These are phyloP conservation scores for Linurgus olivaceus DNA, from an alignment of 2,797 vertebrate species.

Conservation along the genomic window DNA sequence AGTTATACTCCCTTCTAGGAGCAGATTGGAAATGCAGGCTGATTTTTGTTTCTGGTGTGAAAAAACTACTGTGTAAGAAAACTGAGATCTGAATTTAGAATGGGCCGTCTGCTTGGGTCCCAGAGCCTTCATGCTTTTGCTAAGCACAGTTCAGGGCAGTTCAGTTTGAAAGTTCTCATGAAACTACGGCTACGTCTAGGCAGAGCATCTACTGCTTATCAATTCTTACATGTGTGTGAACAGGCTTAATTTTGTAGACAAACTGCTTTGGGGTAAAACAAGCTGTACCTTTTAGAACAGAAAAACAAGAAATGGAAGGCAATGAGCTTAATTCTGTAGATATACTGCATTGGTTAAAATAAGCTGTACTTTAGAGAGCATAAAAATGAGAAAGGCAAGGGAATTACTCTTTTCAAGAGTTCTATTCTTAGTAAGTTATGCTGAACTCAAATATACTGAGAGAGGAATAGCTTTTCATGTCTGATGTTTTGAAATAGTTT, in stretches of 20 bases:
- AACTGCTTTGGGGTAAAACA: background rate
- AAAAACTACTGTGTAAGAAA: background rate
- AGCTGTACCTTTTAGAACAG: background rate
- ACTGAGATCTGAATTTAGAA: background rate
- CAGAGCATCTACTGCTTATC: too few relatives aligned
- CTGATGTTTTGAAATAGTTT: background rate
- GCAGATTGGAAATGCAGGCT: background rate
- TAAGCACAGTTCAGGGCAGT: background rate
- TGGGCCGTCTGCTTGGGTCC: fast-evolving
- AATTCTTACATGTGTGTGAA: fast-evolving
- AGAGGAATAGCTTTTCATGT: background rate
- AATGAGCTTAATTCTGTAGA: background rate
- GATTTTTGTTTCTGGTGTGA: background rate
- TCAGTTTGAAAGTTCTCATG: background rate
- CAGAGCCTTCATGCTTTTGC: background rate
- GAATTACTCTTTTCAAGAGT: background rate
- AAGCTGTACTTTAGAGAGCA: background rate
- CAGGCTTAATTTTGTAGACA: background rate
- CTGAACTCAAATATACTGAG: background rate
- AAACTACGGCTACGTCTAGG: fast-evolving
- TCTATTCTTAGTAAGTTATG: background rate
- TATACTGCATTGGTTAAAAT: background rate
- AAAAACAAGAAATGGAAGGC: background rate
- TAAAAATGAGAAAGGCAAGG: background rate
- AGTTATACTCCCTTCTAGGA: fast-evolving